Conservation (phyloP, 1,140 invertebrate genomes). For the Phymorhynchus buccinoides region DNA sequence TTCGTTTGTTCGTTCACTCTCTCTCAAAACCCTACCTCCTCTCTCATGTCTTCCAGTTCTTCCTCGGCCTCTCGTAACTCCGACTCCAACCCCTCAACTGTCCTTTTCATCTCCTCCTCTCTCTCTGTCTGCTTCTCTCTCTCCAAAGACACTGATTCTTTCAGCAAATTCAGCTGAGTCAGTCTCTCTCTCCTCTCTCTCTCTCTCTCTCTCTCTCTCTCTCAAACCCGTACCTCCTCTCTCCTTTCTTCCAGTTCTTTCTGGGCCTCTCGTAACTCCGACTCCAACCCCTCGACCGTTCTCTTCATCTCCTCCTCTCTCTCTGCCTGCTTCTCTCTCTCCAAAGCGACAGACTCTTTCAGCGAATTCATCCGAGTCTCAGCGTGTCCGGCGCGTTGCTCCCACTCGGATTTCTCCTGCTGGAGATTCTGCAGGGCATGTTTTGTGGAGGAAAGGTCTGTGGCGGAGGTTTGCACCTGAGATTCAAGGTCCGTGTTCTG, state of each 20-base stretch:
- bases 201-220: slow-evolving; percentile 9
- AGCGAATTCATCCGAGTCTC: slow-evolving; percentile 8
- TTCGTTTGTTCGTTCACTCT: neutral
- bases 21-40: neutral
- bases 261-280: slow-evolving; percentile 76
- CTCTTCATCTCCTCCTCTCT: neutral
- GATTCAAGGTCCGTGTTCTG: neutral
- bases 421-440: slow-evolving; percentile 31
- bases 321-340: neutral
- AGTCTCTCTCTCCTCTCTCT: neutral
- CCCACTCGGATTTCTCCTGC: slow-evolving; percentile 24
- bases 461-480: neutral
- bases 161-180: no score
- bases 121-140: neutral
- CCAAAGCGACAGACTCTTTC: neutral
- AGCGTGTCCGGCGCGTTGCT: neutral
- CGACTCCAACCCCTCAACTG: neutral
- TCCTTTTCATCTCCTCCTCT: neutral
- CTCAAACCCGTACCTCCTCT: neutral
- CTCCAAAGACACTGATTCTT: neutral
- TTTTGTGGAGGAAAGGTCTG: neutral
- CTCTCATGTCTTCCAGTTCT: neutral
- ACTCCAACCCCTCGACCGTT: neutral
- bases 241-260: neutral
- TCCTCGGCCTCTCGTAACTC: neutral